Conservation (phyloP, 2,113 vertebrate species). For the Marmota flaviventris region DNA sequence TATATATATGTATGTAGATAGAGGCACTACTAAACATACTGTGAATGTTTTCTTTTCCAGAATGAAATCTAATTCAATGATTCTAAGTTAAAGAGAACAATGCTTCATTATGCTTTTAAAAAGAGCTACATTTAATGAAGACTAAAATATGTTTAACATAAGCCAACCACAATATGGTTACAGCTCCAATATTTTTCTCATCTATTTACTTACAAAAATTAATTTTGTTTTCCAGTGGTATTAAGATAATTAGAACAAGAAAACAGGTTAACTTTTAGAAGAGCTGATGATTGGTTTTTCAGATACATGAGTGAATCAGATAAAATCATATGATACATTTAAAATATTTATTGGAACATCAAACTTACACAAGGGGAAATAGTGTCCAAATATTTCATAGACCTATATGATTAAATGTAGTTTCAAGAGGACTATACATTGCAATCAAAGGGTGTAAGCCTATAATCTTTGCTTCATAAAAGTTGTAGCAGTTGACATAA, state of each 20-base stretch:
- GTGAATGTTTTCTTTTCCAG: constrained; percentile 27
- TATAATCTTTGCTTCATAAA: constrained; percentile 59
- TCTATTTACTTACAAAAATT: constrained; percentile 66
- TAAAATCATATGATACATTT: constrained; percentile 74
- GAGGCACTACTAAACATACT: not conserved
- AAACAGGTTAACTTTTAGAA: constrained; percentile 77
- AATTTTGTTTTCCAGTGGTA: constrained; percentile 68
- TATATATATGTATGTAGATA: not conserved
- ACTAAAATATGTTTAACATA: constrained; percentile 73
- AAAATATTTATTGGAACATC: constrained; percentile 73
- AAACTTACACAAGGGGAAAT: constrained; percentile 60
- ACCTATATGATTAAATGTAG: constrained; percentile 23
- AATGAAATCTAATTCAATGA: constrained; percentile 27
- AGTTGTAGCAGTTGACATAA: constrained; percentile 53
- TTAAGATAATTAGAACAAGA: constrained; percentile 68
- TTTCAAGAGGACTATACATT: constrained; percentile 67
- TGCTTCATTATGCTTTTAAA: constrained; percentile 54
- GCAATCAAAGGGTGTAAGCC: constrained; percentile 18
- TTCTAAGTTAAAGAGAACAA: constrained; percentile 50
- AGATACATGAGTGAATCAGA: constrained; percentile 73
- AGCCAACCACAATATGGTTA: constrained; percentile 67
- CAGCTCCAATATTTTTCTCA: constrained; percentile 62
- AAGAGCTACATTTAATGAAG: constrained; percentile 67
- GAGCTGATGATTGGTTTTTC: constrained; percentile 54
- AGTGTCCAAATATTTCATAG: constrained; percentile 47